Evolutionary conservation across 2,113 vertebrate species (phyloP).

Genomic region (Pteruthius melanotis): DNA sequence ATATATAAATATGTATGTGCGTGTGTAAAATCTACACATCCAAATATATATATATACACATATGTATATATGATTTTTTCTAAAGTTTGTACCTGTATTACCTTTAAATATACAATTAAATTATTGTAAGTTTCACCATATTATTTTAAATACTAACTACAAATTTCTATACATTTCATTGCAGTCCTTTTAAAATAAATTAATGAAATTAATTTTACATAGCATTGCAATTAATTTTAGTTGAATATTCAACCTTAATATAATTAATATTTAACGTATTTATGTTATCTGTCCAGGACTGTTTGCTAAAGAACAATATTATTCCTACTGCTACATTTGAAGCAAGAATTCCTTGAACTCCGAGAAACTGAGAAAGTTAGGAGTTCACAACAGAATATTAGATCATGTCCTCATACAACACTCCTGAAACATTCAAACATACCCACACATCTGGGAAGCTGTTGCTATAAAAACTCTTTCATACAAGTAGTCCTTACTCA

Average conservation of each 20-base stretch:
- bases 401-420: background rate
- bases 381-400: background rate
- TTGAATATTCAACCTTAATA: background rate
- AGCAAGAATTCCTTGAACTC: background rate
- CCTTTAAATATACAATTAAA: background rate
- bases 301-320: background rate
- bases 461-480: background rate
- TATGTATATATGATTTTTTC: fast-evolving
- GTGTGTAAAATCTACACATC: background rate
- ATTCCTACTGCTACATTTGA: background rate
- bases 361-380: background rate
- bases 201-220: background rate
- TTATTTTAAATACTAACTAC: background rate
- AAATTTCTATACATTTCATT: background rate
- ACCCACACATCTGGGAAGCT: background rate
- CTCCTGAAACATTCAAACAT: background rate
- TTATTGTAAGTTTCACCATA: background rate
- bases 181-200: background rate
- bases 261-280: slow-evolving; percentile 16
- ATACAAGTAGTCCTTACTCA: background rate
- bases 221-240: background rate
- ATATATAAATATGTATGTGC: background rate
- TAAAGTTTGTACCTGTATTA: background rate
- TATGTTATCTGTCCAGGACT: background rate
- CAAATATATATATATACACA: background rate